Percentiles rank a stretch among this genome's conserved stretches.
Evolutionary conservation across 2,113 vertebrate species (phyloP).

Genomic region (Uria aalge): DNA sequence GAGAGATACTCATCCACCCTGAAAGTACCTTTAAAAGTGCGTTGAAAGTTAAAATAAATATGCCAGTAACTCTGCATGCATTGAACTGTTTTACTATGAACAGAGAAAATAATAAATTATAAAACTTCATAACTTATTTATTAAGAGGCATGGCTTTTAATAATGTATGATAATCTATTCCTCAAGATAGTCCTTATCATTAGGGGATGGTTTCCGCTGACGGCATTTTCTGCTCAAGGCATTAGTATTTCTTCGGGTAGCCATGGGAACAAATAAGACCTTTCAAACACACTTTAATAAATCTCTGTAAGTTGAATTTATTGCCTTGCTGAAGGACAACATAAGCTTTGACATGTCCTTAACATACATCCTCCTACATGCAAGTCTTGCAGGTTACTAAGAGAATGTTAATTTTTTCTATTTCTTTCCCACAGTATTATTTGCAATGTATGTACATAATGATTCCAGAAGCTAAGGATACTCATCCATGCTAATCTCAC

Average conservation of each 20-base stretch:
- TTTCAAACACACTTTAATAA: slow-evolving; percentile 26
- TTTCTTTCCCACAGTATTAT: background rate
- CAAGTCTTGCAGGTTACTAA: background rate
- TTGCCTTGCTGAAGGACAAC: slow-evolving; percentile 6
- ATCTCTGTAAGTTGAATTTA: slow-evolving; percentile 2
- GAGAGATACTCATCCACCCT: background rate
- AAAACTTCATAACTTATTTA: slow-evolving; percentile 5
- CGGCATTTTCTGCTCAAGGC: slow-evolving; percentile 24
- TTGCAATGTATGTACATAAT: background rate
- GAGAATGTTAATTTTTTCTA: background rate
- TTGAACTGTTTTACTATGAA: background rate
- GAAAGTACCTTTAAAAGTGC: background rate
- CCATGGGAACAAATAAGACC: slow-evolving; percentile 36
- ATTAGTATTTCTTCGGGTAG: slow-evolving; percentile 40
- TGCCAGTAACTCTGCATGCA: background rate
- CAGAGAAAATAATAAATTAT: slow-evolving; percentile 15
- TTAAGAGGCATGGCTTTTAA: slow-evolving; percentile 26
- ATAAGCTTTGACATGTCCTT: slow-evolving; percentile 9
- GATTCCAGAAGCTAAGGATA: background rate
- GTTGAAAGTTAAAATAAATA: background rate
- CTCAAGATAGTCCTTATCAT: background rate
- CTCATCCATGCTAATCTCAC: background rate
- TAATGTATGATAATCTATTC: slow-evolving; percentile 27
- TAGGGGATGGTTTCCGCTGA: background rate
- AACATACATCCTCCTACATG: background rate